A percentile compares a stretch with the other conserved stretches of the same genome.
These are phyloP conservation scores for Acleris holmiana DNA, from an alignment of 2,888 invertebrate genomes.

Conservation along the genomic window DNA sequence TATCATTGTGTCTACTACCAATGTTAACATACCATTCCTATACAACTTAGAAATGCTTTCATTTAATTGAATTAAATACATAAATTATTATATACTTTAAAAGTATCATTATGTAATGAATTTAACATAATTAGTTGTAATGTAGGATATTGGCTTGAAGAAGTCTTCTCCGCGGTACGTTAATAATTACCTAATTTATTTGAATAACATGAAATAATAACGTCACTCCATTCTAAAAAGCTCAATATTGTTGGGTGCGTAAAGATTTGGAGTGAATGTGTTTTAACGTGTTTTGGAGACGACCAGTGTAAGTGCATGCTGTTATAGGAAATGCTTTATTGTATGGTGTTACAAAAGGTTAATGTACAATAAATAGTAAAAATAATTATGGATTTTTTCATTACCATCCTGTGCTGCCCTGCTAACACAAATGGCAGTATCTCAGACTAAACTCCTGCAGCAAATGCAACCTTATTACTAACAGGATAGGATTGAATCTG, in stretches of 20 bases:
- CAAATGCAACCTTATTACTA: no score
- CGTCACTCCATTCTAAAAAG: background rate
- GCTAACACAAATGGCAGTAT: no score
- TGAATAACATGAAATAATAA: background rate
- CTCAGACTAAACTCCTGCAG: no score
- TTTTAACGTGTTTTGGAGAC: conserved; percentile 33
- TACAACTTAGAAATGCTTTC: conserved; percentile 28
- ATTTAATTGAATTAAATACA: conserved; percentile 29
- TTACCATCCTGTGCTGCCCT: background rate
- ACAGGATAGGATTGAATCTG: no score
- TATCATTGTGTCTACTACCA: conserved; percentile 26
- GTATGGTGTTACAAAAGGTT: conserved; percentile 71
- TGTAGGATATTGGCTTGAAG: conserved; percentile 30
- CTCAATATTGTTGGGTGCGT: background rate
- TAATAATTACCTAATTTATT: background rate
- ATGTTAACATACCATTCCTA: conserved; percentile 36
- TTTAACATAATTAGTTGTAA: conserved; percentile 25
- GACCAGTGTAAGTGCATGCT: conserved; percentile 55
- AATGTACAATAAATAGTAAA: conserved; percentile 77
- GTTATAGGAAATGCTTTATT: conserved; percentile 71
- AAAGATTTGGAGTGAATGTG: background rate
- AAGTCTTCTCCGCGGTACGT: conserved; percentile 24
- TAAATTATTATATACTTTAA: conserved; percentile 38
- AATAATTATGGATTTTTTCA: conserved; percentile 38
- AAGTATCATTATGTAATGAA: conserved; percentile 37